These are phyloP conservation scores for Aethina tumida DNA, from an alignment of 1,140 invertebrate genomes.

Conservation along the genomic window DNA sequence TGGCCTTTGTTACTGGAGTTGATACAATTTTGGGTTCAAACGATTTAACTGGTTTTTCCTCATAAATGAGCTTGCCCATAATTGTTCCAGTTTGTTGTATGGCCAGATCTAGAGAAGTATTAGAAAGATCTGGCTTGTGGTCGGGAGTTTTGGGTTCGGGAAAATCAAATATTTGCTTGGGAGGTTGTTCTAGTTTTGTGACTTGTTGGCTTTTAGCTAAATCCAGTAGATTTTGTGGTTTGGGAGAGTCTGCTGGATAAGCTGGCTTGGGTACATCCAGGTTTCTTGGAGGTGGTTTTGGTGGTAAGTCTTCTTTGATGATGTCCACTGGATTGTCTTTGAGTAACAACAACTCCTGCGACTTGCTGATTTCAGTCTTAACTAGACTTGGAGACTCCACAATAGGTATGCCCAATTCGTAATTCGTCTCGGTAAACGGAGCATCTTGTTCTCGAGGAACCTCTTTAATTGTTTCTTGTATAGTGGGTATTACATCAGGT, in stretches of 20 bases:
- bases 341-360: background rate
- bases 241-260: constrained; percentile 24
- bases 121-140: constrained; percentile 8
- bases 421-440: constrained; percentile 21
- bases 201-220: constrained; percentile 5
- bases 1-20: constrained; percentile 22
- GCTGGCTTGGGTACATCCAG: constrained; percentile 26
- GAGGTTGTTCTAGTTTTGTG: constrained; percentile 1
- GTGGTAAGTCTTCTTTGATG: constrained; percentile 28
- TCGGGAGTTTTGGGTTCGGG: constrained; percentile 15
- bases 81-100: background rate
- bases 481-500: background rate
- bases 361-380: background rate
- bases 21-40: constrained; percentile 27
- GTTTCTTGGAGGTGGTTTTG: constrained; percentile 37
- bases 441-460: background rate
- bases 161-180: constrained; percentile 21
- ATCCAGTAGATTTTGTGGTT: constrained; percentile 15
- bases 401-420: constrained; percentile 26
- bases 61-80: no score
- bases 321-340: constrained; percentile 6
- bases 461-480: constrained; percentile 4
- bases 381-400: constrained; percentile 13
- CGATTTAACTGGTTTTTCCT: constrained; percentile 5
- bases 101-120: constrained; percentile 11